These are phyloP conservation scores for Dasysyrphus tricinctus DNA, from an alignment of 2,888 invertebrate genomes.

Conservation along the genomic window DNA sequence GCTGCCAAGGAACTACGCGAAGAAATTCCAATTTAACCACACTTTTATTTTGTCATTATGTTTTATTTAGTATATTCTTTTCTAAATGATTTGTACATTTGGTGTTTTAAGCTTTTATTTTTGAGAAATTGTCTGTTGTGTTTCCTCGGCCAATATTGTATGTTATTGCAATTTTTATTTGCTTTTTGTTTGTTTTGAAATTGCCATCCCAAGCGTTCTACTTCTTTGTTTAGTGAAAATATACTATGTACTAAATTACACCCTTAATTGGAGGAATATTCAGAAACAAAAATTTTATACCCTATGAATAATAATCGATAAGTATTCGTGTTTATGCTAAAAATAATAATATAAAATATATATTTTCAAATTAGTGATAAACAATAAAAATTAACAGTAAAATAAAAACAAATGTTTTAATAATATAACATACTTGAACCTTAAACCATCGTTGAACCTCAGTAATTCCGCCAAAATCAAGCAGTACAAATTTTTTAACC, in stretches of 20 bases:
- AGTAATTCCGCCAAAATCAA: no score
- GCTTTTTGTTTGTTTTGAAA: background rate
- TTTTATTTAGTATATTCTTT: constrained; percentile 25
- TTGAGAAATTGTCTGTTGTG: constrained; percentile 32
- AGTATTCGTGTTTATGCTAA: constrained; percentile 64
- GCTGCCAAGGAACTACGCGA: constrained; percentile 55
- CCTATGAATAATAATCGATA: constrained; percentile 55
- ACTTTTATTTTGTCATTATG: constrained; percentile 30
- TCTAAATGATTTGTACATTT: constrained; percentile 44
- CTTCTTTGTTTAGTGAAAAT: constrained; percentile 17
- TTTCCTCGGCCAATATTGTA: constrained; percentile 7
- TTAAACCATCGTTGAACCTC: no score
- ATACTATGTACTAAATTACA: constrained; percentile 18
- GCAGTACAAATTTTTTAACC: no score
- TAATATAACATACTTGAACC: no score
- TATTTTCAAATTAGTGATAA: constrained; percentile 72
- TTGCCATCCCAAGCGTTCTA: constrained; percentile 8
- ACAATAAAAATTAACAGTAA: constrained; percentile 46
- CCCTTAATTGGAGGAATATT: constrained; percentile 54
- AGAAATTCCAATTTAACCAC: constrained; percentile 49
- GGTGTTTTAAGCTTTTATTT: constrained; percentile 1
- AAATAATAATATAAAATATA: constrained; percentile 57
- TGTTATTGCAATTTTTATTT: background rate
- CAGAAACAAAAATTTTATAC: constrained; percentile 57
- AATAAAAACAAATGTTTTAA: background rate